A percentile compares a stretch with the other conserved stretches of the same genome.
phyloP scores from a whole-genome alignment of 1,140 invertebrate genomes.

The Brachionus plicatilis region DNA sequence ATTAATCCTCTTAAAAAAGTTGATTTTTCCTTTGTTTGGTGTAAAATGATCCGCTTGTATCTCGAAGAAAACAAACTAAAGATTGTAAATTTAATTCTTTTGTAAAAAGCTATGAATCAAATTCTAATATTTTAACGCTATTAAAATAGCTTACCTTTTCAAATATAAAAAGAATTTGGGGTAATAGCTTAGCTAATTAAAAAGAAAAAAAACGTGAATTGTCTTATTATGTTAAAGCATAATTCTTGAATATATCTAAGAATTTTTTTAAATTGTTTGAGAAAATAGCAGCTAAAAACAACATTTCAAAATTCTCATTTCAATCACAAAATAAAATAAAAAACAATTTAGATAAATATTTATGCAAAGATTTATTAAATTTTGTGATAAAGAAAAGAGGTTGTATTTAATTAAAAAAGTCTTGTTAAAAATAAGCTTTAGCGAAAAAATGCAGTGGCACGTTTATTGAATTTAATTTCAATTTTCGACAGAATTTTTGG shows the following conservation, averaged over 20 bases:
- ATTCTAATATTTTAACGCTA: background rate
- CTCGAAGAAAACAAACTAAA: background rate
- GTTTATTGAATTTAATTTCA: background rate
- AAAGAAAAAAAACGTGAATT: background rate
- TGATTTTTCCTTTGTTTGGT: too few relatives aligned
- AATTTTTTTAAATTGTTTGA: background rate
- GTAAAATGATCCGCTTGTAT: too few relatives aligned
- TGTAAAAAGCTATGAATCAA: background rate
- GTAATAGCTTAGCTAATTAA: background rate
- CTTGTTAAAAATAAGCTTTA: background rate
- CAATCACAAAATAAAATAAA: background rate
- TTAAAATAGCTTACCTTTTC: background rate
- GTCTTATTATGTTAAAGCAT: background rate
- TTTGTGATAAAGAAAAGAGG: background rate
- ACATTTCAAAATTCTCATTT: background rate
- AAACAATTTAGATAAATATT: conserved; percentile 15
- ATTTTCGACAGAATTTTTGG: background rate
- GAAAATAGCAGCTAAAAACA: background rate
- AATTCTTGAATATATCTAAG: background rate
- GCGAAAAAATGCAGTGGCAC: background rate
- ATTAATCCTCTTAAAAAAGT: too few relatives aligned
- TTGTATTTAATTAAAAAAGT: background rate
- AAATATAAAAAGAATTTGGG: background rate
- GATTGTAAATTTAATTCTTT: background rate
- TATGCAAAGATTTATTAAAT: background rate